phyloP scores from a whole-genome alignment of 2,113 vertebrate genomes.

The Myotis davidii region DNA sequence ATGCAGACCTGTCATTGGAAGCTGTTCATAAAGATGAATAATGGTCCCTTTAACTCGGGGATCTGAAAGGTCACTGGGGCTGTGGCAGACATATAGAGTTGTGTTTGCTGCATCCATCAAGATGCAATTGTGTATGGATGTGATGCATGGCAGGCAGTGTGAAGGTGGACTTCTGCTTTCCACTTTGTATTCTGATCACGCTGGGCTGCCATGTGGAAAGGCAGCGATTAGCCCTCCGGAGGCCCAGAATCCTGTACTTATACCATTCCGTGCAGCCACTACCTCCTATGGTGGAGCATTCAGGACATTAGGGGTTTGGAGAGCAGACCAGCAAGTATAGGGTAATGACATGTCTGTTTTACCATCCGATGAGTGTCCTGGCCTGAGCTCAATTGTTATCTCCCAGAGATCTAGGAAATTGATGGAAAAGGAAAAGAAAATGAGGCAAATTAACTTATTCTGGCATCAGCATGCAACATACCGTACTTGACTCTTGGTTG shows the following conservation, averaged over 20 bases:
- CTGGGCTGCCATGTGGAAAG: background rate
- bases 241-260: background rate
- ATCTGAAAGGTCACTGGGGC: constrained; percentile 62
- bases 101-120: constrained; percentile 59
- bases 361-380: background rate
- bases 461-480: background rate
- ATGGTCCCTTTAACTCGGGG: constrained; percentile 69
- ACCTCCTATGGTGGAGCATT: background rate
- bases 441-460: background rate
- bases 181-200: background rate
- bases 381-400: background rate
- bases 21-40: constrained; percentile 58
- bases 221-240: background rate
- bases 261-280: background rate
- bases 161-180: constrained; percentile 11
- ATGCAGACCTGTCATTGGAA: constrained; percentile 54
- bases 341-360: constrained; percentile 10
- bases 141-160: background rate
- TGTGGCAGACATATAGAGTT: constrained; percentile 50
- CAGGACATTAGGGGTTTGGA: background rate
- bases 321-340: background rate
- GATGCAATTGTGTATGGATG: constrained; percentile 15
- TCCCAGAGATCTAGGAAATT: background rate
- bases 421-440: constrained; percentile 15
- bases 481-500: background rate